Percentiles rank a stretch among this genome's conserved stretches.
Conservation (phyloP, 2,888 invertebrate genomes). For the Heteromurus nitidus region DNA sequence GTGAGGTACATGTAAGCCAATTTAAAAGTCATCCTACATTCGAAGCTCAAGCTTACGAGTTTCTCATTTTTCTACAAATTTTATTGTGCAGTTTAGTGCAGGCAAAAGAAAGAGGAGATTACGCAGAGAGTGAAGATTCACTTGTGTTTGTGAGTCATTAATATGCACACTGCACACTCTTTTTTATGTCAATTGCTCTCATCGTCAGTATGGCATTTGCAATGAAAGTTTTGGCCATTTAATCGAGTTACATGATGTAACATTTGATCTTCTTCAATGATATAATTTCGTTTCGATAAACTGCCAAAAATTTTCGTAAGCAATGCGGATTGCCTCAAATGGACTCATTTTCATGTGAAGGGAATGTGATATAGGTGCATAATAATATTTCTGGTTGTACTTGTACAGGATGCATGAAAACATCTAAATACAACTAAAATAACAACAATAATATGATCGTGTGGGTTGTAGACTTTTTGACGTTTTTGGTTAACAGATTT, state of each 20-base stretch:
- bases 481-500: too few relatives aligned
- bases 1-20: not conserved
- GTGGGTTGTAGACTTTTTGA: not conserved
- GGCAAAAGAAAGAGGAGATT: conserved; percentile 11
- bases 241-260: conserved; percentile 36
- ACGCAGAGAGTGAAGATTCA: conserved; percentile 33
- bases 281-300: not conserved
- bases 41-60: too few relatives aligned
- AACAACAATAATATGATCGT: not conserved
- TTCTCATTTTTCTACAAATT: conserved; percentile 25
- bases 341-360: too few relatives aligned
- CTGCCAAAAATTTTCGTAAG: not conserved
- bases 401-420: not conserved
- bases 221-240: conserved; percentile 22
- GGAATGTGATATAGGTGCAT: too few relatives aligned
- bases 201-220: not conserved
- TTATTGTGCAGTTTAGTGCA: conserved; percentile 29
- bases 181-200: not conserved
- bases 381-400: not conserved
- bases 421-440: not conserved
- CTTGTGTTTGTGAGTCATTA: conserved; percentile 15
- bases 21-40: not conserved
- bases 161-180: conserved; percentile 21
- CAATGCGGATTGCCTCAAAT: not conserved
- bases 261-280: conserved; percentile 18